Evolutionary conservation across 1,140 invertebrate species (phyloP).

Genomic region (Orius insidiosus): DNA sequence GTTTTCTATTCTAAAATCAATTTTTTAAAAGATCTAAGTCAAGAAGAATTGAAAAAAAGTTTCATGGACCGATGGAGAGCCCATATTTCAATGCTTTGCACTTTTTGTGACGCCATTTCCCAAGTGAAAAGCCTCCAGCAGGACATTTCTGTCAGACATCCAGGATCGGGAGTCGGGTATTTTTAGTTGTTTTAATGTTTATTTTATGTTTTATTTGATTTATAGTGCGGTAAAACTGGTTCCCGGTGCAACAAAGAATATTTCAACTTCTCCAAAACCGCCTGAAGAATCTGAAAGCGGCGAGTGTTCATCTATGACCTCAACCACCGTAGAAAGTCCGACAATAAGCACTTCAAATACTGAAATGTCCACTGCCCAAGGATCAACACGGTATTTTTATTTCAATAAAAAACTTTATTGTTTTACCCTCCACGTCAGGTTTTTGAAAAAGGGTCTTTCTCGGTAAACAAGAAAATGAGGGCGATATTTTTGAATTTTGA

Average conservation of each 20-base stretch:
- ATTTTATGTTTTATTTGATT: not conserved
- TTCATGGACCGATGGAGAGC: conserved; percentile 15
- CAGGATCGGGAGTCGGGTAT: conserved; percentile 16
- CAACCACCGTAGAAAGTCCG: not conserved
- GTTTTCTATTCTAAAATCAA: not conserved
- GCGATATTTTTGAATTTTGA: too few species aligned
- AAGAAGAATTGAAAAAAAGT: conserved; percentile 4
- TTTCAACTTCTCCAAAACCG: not conserved
- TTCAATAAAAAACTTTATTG: not conserved
- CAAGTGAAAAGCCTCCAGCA: conserved; percentile 11
- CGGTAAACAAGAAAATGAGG: too few species aligned
- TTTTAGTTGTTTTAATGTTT: not conserved
- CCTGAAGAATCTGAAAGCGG: not conserved
- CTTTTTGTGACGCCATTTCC: conserved; percentile 15
- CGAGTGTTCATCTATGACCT: not conserved
- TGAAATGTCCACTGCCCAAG: conserved; percentile 7
- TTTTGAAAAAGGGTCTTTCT: too few species aligned
- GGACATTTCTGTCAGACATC: conserved; percentile 16
- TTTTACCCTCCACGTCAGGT: too few species aligned
- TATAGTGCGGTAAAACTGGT: conserved; percentile 15
- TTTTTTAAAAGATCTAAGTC: conserved; percentile 6
- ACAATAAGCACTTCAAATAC: conserved; percentile 4
- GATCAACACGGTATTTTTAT: conserved; percentile 2
- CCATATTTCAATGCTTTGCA: conserved; percentile 15
- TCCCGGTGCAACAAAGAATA: not conserved